Evolutionary conservation across 2,888 invertebrate genomes (phyloP), one percentile per base, ranked within the genome.

Genomic region (Chaetogeoica ovagalla): DNA sequence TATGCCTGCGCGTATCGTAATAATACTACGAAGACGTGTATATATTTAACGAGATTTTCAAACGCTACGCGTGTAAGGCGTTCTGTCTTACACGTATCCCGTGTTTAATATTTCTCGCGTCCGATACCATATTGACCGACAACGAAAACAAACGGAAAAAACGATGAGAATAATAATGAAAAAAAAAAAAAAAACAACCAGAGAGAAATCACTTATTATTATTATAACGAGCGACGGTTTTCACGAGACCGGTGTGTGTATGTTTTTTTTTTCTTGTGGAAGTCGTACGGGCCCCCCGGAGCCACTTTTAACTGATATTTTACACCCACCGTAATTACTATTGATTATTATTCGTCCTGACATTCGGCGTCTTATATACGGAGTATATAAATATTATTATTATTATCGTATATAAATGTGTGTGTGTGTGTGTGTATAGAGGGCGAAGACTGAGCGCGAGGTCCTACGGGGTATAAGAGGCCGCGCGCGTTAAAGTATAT

Each of bases 251-350:
- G 39, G 55, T 19, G 30, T 30, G 15, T 30, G 43, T 43, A 4
- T 30, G 30, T 30, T 1, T 30, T 2, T 15, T 9, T 63, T 55
- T 65, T 76, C 30, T 69, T 69, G 52, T 37, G 48, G 69, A 77
- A 39, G 55, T 62, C 52, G 62, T 75, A n/a, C 43, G 13, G 39
- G 57, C 39, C 74, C 65, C 62, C 65, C 19, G 74, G 65, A 65
- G 65, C 65, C 48, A 65, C 39, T 39, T 74, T 65, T 65, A 74
- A 7, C 65, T 23, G 77, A 70, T 62, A 70, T 69, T 77, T 77
- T 77, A 77, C 77, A 77, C 77, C 77, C 77, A 77, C 77, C 77
- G 60, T 77, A 77, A 77, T 77, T 76, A 77, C 69, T 77, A 77
- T 77, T 77, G 77, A 77, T 77, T 69, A 77, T 77, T 69, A 77